These are phyloP conservation scores for Elymnias hypermnestra DNA, from an alignment of 1,140 invertebrate species.

Conservation along the genomic window DNA sequence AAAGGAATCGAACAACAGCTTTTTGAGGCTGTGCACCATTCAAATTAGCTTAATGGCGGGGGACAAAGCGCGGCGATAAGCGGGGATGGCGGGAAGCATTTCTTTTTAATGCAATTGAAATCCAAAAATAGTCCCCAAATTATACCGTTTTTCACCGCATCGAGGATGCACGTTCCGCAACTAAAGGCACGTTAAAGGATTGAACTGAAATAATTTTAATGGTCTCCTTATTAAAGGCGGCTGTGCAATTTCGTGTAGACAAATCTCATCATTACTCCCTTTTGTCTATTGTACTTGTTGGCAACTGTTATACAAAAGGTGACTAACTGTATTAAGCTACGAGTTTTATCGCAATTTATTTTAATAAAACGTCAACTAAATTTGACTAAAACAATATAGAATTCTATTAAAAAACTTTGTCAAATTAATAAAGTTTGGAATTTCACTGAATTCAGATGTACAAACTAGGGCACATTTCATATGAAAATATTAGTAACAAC, in stretches of 20 bases:
- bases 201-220: constrained; percentile 6
- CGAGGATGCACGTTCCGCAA: background rate
- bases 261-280: background rate
- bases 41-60: constrained; percentile 73
- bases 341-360: no score
- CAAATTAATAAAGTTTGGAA: no score
- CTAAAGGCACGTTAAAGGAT: constrained; percentile 3
- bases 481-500: no score
- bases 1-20: constrained; percentile 66
- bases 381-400: no score
- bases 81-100: constrained; percentile 41
- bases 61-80: constrained; percentile 67
- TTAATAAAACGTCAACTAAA: no score
- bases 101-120: constrained; percentile 46
- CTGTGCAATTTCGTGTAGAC: background rate
- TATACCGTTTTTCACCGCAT: constrained; percentile 18
- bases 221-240: constrained; percentile 1
- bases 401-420: no score
- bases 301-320: background rate
- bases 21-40: constrained; percentile 67
- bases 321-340: no score
- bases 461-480: no score
- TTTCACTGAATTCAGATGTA: no score
- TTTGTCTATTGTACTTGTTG: background rate
- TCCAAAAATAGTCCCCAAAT: constrained; percentile 32